Base-by-base conservation (phyloP, 2,888 invertebrate species). In the Gibbula magus region DNA sequence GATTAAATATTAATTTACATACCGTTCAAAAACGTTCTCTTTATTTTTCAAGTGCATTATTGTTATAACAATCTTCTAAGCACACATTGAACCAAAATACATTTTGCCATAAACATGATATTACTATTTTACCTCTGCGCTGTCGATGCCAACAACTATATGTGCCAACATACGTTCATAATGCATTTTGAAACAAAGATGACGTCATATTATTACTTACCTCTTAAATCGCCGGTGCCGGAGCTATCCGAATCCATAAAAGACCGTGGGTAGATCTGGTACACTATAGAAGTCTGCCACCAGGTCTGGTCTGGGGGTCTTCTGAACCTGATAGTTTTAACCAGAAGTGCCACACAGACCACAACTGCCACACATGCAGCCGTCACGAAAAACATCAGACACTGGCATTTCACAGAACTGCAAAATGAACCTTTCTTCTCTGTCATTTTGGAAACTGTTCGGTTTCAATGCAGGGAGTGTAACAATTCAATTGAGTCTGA, bases 261-360 rank as follows among this genome's bases (percentile, higher is more conserved):
- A 22, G 70, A 73, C 10, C 70, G 35, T 0, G 70, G 70, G 22
- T 73, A 73, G 39, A 73, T 45, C 70, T 73, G 70, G 35, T 73
- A 73, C 1, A 73, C 35, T 7, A 73, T 20, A 13, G 70, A 32
- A 18, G 70, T 73, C 70, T 73, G 35, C 70, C 70, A 73, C 70
- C 70, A 73, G 18, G 13, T 10, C 39, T 32, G 20, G 45, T 73
- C 70, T 18, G 70, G 70, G 7, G 70, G 70, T 20, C 29, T 39
- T 10, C 70, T 29, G 3, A 29, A 29, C 39, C 70, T 35, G 16
- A 73, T 35, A 10, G 70, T 7, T 39, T 29, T 35, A 18, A 35
- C 29, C 45, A 73, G 8, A 0, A 73, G 70, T 16, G 70, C 45
- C 29, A 61, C 61, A 10, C 61, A 61, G 20, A 73, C 45, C 13